Evolutionary conservation across 2,797 vertebrate genomes (phyloP), one percentile per base, ranked within the genome.

Genomic region (Danionella dracula): DNA sequence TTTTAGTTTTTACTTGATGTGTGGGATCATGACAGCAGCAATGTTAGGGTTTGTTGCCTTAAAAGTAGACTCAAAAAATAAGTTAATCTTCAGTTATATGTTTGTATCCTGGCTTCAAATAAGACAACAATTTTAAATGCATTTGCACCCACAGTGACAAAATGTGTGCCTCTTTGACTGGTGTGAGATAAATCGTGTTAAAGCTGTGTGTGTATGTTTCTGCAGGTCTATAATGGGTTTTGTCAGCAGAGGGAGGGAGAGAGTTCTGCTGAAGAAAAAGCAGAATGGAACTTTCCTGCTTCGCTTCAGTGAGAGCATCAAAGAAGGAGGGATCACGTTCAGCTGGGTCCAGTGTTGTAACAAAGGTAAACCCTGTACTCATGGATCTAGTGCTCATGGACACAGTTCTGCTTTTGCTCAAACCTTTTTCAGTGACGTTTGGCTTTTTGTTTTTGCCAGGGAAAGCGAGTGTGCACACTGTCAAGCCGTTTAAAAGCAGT

Each of bases 171-270:
- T n/a, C n/a, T n/a, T n/a, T n/a, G n/a, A 27, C 23, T 27, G 23
- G 23, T 27, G 23, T 27, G 23, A 3, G 23, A 6, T 3, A 27
- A 27, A 6, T 3, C 23, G 6, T 27, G 23, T 6, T 6, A 27
- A 27, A 3, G 23, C 23, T 11, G 19, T 68, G 17, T 68, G 5
- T 49, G 10, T 40, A 2, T 55, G 35, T 53, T 32, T 34, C 13
- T 55, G 32, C 74, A 98, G 96, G 1, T 84, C 77, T 77, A 92
- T 98, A 79, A 92, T 96, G 89, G 96, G 96, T 21, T 98, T 98
- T 66, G 89, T 97, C 75, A 96, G 83, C 82, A 94, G 88, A 63
- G 88, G 70, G 32, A 90, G 84, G 56, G 94, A 93, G 80, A 89
- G 84, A 59, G 65, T 72, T 2, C 85, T 99, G 68, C 82, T 98